These are phyloP conservation scores for Stegodyphus mimosarum DNA, from an alignment of 1,140 invertebrate genomes.

Conservation along the genomic window DNA sequence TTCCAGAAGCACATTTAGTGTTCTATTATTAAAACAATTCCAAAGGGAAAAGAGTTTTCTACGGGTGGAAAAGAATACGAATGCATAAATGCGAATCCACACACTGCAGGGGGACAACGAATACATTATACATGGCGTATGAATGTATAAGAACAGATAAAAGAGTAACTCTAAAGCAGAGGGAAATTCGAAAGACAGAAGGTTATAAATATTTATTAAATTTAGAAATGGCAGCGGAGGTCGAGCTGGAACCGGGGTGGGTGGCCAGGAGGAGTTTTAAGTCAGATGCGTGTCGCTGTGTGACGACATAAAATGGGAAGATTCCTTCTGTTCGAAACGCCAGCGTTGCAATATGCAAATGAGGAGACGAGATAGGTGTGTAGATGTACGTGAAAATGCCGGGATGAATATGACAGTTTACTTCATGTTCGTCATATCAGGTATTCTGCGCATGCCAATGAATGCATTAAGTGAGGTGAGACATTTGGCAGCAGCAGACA, in stretches of 20 bases:
- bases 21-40: conserved; percentile 32
- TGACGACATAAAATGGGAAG: conserved; percentile 12
- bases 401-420: neutral
- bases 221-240: conserved; percentile 25
- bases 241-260: neutral
- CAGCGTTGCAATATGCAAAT: conserved; percentile 19
- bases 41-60: neutral
- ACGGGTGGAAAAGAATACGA: neutral
- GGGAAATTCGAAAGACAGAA: neutral
- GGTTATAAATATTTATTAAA: conserved; percentile 56
- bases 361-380: neutral
- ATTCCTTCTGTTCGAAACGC: neutral
- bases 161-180: neutral
- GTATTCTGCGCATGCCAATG: conserved; percentile 1
- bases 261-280: neutral
- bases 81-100: conserved; percentile 1
- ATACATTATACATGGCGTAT: conserved; percentile 26
- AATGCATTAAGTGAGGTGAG: conserved; percentile 25
- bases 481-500: neutral
- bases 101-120: too few relatives aligned
- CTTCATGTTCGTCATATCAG: neutral
- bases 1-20: neutral
- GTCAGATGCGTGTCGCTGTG: neutral
- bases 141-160: conserved; percentile 21
- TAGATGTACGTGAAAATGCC: neutral